Evolutionary conservation across 2,888 invertebrate genomes (phyloP), one percentile per base, ranked within the genome.

Genomic region (Himalopsyche anomala): DNA sequence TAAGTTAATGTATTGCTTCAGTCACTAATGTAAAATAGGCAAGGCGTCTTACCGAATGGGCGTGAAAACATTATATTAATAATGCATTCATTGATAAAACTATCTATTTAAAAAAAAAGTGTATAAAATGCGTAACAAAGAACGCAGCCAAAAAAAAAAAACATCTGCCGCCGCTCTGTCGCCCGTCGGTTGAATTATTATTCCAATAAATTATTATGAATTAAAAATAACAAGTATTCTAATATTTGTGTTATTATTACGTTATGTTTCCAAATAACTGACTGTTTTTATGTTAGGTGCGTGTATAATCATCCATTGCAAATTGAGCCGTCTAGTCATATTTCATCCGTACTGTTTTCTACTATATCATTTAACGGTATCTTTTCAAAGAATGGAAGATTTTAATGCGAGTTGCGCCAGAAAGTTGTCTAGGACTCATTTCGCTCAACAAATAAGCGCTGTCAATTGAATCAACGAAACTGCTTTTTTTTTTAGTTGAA

Each of bases 181-280:
- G 19, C 28, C 62, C 15, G 51, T 51, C 51, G 51, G 51, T 51
- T 51, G 12, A 51, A 51, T 51, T 51, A 51, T 51, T 51, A 62
- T n/a, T 62, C n/a, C 62, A 62, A 62, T 62, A 28, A 62, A 62
- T 62, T 62, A 62, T 62, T n/a, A 62, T 62, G 28, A 62, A 62
- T 19, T 62, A 28, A 51, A 51, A 51, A 15, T 15, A 19, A 62
- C 62, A 62, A 62, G 62, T 62, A 62, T 62, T 74, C 74, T 12
- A 74, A 74, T 74, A 74, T 74, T 74, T 74, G 74, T 74, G 74
- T 74, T 74, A 74, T 74, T 74, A 28, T 38, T 38, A 74, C 15
- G 74, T 74, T 74, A 74, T 9, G 74, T 74, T 74, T 74, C 74
- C 74, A 38, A 62, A 62, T 62, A 62, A 62, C 36, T 74, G 74